Evolutionary conservation across 2,888 invertebrate species (phyloP).

Genomic region (Eutolmus rufibarbis): DNA sequence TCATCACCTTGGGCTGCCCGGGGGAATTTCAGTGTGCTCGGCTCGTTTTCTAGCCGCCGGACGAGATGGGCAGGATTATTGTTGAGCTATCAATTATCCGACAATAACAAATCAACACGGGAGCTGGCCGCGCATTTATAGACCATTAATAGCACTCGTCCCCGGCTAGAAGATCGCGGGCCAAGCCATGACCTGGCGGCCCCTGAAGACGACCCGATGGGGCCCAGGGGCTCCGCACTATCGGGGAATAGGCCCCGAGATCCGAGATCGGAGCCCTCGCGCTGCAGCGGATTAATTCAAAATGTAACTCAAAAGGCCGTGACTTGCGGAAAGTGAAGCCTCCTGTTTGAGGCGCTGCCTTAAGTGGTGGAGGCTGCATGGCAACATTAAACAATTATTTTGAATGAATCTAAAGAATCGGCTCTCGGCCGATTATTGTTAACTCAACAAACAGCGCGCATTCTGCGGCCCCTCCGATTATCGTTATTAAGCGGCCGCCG

Average conservation of each 20-base stretch:
- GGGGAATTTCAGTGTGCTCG: neutral
- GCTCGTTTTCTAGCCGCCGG: neutral
- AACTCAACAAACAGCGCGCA: slow-evolving; percentile 47
- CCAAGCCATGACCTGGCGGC: neutral
- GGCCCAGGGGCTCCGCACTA: neutral
- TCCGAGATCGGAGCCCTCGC: neutral
- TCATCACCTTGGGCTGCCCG: neutral
- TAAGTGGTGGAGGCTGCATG: slow-evolving; percentile 28
- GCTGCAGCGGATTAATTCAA: neutral
- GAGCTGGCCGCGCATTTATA: slow-evolving; percentile 46
- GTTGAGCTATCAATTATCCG: slow-evolving; percentile 48
- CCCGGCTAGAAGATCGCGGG: slow-evolving; percentile 28
- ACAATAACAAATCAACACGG: slow-evolving; percentile 48
- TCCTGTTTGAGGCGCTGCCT: slow-evolving; percentile 20
- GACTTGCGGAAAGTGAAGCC: slow-evolving; percentile 26
- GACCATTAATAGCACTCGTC: slow-evolving; percentile 46
- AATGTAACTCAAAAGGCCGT: neutral
- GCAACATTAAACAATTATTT: slow-evolving; percentile 45
- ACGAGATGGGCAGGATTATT: slow-evolving; percentile 34
- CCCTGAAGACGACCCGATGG: slow-evolving; percentile 19
- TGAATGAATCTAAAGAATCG: slow-evolving; percentile 47
- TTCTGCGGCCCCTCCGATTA: slow-evolving; percentile 39
- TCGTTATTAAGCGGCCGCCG: slow-evolving; percentile 41
- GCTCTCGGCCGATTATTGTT: slow-evolving; percentile 44
- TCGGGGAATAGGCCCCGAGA: neutral